Conservation (phyloP, 2,888 invertebrate genomes). For the Chorisops tibialis region DNA sequence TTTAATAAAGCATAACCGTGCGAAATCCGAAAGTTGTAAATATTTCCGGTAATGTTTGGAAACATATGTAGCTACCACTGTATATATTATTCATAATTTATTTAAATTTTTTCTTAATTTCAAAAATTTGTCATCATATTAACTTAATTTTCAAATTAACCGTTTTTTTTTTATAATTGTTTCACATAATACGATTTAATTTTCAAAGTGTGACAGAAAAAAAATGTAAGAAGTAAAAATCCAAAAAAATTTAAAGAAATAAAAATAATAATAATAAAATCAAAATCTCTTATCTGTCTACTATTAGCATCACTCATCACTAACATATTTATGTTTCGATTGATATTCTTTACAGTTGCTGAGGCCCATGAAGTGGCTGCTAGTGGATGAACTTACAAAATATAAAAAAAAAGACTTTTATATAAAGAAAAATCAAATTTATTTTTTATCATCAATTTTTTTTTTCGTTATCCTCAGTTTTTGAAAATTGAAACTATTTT, state of each 20-base stretch:
- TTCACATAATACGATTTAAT: too few relatives aligned
- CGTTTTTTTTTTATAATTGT: too few relatives aligned
- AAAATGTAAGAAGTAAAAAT: slow-evolving; percentile 24
- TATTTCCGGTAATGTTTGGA: too few relatives aligned
- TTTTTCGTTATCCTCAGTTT: slow-evolving; percentile 1
- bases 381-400: slow-evolving; percentile 36
- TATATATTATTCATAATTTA: too few relatives aligned
- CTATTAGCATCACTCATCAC: slow-evolving; percentile 32
- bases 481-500: neutral
- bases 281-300: slow-evolving; percentile 7
- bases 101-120: too few relatives aligned
- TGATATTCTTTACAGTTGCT: slow-evolving; percentile 53
- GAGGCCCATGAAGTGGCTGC: slow-evolving; percentile 46
- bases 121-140: too few relatives aligned
- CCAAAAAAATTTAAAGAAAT: neutral
- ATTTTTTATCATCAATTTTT: too few relatives aligned
- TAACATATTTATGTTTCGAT: slow-evolving; percentile 48
- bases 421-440: slow-evolving; percentile 3
- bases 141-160: too few relatives aligned
- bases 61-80: too few relatives aligned
- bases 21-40: too few relatives aligned
- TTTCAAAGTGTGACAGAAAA: neutral
- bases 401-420: slow-evolving; percentile 24
- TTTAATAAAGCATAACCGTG: too few relatives aligned
- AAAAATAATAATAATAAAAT: neutral